Evolutionary conservation across 2,113 vertebrate species (phyloP).

Genomic region (Candoia aspera): DNA sequence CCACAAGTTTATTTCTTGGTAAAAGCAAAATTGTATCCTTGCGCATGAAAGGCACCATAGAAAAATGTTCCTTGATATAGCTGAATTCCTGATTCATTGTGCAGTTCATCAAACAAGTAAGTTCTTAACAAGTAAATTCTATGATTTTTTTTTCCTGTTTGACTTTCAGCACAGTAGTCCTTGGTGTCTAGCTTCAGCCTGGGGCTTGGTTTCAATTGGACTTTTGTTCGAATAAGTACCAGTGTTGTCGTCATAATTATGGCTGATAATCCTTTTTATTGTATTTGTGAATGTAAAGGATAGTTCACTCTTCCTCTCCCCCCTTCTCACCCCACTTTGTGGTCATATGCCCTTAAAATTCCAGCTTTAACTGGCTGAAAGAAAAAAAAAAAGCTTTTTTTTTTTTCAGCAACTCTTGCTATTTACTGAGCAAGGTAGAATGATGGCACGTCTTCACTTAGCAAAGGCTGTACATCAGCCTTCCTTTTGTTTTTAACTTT

Average conservation of each 20-base stretch:
- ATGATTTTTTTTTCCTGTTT: constrained; percentile 69
- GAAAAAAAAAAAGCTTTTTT: constrained; percentile 37
- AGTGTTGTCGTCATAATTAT: constrained; percentile 55
- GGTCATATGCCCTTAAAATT: constrained; percentile 31
- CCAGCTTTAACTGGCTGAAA: constrained; percentile 13
- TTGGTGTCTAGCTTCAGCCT: constrained; percentile 67
- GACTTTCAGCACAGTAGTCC: constrained; percentile 69
- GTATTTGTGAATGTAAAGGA: constrained; percentile 68
- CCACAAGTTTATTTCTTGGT: neutral
- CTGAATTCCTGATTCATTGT: constrained; percentile 54
- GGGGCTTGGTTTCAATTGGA: constrained; percentile 69
- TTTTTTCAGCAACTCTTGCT: constrained; percentile 54
- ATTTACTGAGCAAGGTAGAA: constrained; percentile 43
- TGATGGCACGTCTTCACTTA: neutral
- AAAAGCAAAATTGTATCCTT: neutral
- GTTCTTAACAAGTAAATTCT: constrained; percentile 65
- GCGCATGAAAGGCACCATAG: neutral
- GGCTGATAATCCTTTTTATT: constrained; percentile 63
- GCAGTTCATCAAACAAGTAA: constrained; percentile 61
- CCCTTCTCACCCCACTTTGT: constrained; percentile 34
- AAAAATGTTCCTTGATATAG: constrained; percentile 43
- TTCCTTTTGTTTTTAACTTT: constrained; percentile 57
- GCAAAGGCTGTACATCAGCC: rapidly evolving
- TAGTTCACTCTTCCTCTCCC: neutral
- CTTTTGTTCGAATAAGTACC: constrained; percentile 78